Evolutionary conservation across 2,113 vertebrate genomes (phyloP), one percentile per base, ranked within the genome.

Genomic region (Microtus ochrogaster): DNA sequence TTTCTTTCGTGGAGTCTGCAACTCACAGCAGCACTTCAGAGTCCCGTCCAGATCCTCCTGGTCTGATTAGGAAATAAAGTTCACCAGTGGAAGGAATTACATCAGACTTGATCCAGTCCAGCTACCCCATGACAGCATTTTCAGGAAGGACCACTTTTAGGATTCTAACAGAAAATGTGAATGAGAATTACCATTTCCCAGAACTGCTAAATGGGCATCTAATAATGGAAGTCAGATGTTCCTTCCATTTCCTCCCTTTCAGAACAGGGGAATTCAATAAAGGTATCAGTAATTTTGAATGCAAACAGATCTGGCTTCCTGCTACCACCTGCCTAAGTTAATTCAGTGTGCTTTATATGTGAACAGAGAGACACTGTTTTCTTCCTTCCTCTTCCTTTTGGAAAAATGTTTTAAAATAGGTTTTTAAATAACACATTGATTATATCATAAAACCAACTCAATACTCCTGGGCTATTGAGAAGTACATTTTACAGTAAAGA

Each of bases 61-160:
- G 92, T 97, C 65, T 21, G 81, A 98, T 98, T 98, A 98, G 97
- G 97, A 98, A 94, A 73, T 94, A 93, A 96, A 97, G 55, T 97
- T 98, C 39, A 5, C 95, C 97, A 52, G 97, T 98, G 96, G 98
- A 98, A 97, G 73, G 78, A 93, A 98, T 98, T 97, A 92, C 89
- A 95, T 84, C 4, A 0, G 92, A 97, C 87, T 94, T 97, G 96
- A 98, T 98, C 97, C 98, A 98, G 98, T 97, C 91, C 93, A 90
- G 85, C 93, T 82, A 98, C 96, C 93, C 95, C 19, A 49, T 79
- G 86, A 85, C 86, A 97, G 92, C 84, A 39, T 91, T 97, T 96
- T 97, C 96, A 97, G 74, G 96, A 33, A 92, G 72, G 74, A 88
- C 81, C 70, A 55, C 95, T 98, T 94, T 98, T 21, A 87, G 94